Conservation (phyloP, 1,140 invertebrate genomes). For the Trinorchestia longiramus region DNA sequence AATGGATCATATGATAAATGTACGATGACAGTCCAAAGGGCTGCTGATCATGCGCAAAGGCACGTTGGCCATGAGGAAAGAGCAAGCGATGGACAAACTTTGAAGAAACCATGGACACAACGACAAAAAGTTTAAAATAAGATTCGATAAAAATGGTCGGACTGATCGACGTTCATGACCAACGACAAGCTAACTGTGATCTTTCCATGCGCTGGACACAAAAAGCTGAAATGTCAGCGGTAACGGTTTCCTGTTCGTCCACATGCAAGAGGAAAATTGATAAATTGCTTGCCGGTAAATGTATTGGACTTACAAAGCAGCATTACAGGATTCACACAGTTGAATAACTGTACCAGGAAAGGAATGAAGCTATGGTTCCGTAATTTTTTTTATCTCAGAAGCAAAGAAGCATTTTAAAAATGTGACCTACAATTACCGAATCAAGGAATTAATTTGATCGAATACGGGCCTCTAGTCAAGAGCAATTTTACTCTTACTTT, state of each 20-base stretch:
- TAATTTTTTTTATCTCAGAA: too few species aligned
- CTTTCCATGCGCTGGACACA: neutral
- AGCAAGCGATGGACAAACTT: neutral
- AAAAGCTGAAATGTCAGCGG: neutral
- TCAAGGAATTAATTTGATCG: too few species aligned
- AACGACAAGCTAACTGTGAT: neutral
- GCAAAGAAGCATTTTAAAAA: neutral
- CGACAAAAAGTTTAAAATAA: neutral
- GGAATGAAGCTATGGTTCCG: neutral
- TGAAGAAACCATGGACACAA: neutral
- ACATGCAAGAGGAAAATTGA: neutral
- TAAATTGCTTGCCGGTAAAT: neutral
- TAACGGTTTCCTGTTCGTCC: neutral
- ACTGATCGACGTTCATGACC: neutral
- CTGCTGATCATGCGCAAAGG: neutral
- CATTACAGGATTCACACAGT: neutral
- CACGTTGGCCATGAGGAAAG: neutral
- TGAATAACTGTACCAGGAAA: neutral
- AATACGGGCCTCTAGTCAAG: too few species aligned
- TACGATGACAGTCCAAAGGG: neutral
- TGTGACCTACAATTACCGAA: neutral
- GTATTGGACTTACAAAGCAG: neutral
- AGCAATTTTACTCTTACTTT: too few species aligned
- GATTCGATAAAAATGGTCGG: neutral
- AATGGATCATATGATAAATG: neutral